Evolutionary conservation across 2,113 vertebrate species (phyloP).

Genomic region (Siniperca knerii): DNA sequence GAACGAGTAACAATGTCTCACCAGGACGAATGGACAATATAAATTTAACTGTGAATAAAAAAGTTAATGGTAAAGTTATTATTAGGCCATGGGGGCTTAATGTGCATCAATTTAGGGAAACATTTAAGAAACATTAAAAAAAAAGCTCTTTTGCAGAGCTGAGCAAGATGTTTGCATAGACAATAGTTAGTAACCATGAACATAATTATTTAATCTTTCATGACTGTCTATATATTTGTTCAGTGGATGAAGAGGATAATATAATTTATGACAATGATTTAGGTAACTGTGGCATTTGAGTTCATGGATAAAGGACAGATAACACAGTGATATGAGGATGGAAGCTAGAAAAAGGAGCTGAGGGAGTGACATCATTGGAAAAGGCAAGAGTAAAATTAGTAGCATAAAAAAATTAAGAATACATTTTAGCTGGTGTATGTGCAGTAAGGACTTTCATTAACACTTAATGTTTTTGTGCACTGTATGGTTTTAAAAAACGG

Average conservation of each 20-base stretch:
- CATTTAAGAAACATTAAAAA: neutral
- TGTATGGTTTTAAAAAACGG: neutral
- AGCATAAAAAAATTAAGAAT: conserved; percentile 10
- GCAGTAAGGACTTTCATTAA: neutral
- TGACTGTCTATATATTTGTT: neutral
- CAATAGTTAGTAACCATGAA: neutral
- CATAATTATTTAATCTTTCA: conserved; percentile 17
- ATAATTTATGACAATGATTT: neutral
- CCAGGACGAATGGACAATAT: neutral
- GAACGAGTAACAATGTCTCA: neutral
- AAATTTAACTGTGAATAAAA: neutral
- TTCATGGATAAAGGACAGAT: neutral
- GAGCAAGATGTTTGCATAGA: neutral
- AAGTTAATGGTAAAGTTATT: neutral
- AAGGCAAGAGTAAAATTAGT: conserved; percentile 24
- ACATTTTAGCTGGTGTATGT: neutral
- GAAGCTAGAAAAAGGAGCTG: neutral
- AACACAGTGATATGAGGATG: neutral
- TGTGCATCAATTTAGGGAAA: neutral
- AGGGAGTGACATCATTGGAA: conserved; percentile 6
- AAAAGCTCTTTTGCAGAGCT: neutral
- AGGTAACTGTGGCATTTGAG: conserved; percentile 13
- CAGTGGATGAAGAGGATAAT: neutral
- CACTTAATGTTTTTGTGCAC: neutral
- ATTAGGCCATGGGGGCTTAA: neutral